A percentile compares a stretch with the other conserved stretches of the same genome.
Evolutionary conservation across 2,113 vertebrate species (phyloP).

Genomic region (Todiramphus chloris): DNA sequence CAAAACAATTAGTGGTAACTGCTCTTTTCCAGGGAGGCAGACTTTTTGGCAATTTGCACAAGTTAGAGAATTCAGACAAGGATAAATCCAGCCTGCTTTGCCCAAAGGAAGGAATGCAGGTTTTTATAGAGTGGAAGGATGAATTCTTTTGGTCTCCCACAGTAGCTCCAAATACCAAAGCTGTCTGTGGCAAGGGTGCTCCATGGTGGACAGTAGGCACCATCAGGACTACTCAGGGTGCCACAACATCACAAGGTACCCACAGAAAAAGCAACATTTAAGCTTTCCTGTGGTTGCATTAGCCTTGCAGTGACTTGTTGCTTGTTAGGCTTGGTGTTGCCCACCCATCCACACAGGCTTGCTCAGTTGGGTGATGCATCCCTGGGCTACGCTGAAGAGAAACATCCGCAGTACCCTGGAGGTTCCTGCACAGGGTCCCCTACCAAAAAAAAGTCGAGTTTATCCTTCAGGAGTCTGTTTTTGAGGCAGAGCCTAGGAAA

Average conservation of each 20-base stretch:
- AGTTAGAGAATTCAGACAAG: slow-evolving; percentile 40
- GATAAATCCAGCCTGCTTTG: slow-evolving; percentile 16
- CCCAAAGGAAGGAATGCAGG: slow-evolving; percentile 51
- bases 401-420: too few relatives aligned
- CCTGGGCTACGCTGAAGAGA: neutral
- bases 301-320: neutral
- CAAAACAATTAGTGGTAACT: slow-evolving; percentile 59
- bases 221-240: neutral
- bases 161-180: slow-evolving; percentile 5
- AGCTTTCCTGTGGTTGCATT: neutral
- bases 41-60: slow-evolving; percentile 41
- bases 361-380: accelerated
- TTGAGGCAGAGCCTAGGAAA: neutral
- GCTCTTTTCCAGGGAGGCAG: slow-evolving; percentile 56
- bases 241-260: neutral
- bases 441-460: neutral
- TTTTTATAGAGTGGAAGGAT: slow-evolving; percentile 24
- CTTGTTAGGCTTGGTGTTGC: accelerated
- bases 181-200: neutral
- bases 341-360: accelerated
- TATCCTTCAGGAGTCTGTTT: neutral
- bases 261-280: neutral
- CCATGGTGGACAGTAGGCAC: accelerated
- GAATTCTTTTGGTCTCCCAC: slow-evolving; percentile 29
- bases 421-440: neutral